Evolutionary conservation across 1,140 invertebrate genomes (phyloP), one percentile per base, ranked within the genome.

Genomic region (Sinonovacula constricta): DNA sequence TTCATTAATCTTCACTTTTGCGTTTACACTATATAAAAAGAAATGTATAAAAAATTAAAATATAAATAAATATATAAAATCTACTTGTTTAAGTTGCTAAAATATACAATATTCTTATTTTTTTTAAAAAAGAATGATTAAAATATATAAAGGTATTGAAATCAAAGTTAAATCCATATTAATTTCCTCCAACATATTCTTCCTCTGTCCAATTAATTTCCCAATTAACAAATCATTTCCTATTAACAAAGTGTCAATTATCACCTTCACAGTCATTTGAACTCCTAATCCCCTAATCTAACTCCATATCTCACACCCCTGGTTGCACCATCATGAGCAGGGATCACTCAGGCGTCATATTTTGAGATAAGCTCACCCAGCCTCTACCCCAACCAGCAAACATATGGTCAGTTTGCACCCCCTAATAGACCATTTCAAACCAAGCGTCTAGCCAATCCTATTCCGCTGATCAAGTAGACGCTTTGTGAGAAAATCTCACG

Each of bases 201-300:
- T 10, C 26, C n/a, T 5, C 18, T 54, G 18, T 22, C 26, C 3
- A 18, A 7, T 53, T 51, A 51, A 53, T 56, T 56, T n/a, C n/a
- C 4, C 30, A 56, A 69, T 56, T 26, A 56, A 45, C 68, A 59
- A 59, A 24, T 22, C 24, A 36, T n/a, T n/a, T n/a, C 68, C 51
- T 59, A 71, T 71, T 71, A 71, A 59, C 56, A 45, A 56, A 15
- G 12, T 71, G 68, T 59, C 68, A 71, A 39, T 59, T 39, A 71
- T 10, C 24, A 54, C 53, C 56, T 51, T 63, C 36, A 15, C 36
- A n/a, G 4, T n/a, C 24, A 28, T 22, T 34, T 33, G 10, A 68
- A 68, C 18, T 68, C 49, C 34, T 24, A 54, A 54, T 12, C 33
- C 10, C 49, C 34, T 63, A 39, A 68, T 54, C 24, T 45, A 54